Evolutionary conservation across 2,113 vertebrate species (phyloP).

Genomic region (Calonectris borealis): DNA sequence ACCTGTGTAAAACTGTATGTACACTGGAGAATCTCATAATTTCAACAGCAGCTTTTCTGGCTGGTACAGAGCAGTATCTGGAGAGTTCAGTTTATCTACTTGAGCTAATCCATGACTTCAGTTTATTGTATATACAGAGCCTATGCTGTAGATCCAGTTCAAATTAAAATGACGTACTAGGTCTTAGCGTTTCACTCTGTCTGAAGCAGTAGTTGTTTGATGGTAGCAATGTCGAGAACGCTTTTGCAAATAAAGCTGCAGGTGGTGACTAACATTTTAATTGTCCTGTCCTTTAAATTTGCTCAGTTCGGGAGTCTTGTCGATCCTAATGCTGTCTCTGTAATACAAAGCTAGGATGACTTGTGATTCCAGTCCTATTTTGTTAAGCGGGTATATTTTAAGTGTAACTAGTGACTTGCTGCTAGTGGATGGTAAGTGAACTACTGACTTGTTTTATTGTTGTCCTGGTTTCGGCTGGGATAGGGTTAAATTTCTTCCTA

Average conservation of each 20-base stretch:
- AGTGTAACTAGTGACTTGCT: not conserved
- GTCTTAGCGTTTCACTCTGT: not conserved
- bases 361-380: not conserved
- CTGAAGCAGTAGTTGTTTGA: not conserved
- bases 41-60: not conserved
- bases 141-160: not conserved
- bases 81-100: not conserved
- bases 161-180: not conserved
- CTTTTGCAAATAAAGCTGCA: not conserved
- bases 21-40: accelerated
- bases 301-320: not conserved
- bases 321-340: not conserved
- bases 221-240: not conserved
- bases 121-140: not conserved
- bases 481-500: too few species aligned
- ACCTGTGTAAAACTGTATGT: not conserved
- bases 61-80: not conserved
- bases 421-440: not conserved
- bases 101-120: not conserved
- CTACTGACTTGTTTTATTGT: not conserved
- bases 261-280: not conserved
- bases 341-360: not conserved
- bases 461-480: too few species aligned
- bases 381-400: not conserved
- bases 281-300: slow-evolving; percentile 2